These are phyloP conservation scores for Prochilodus magdalenae DNA, from an alignment of 2,113 vertebrate genomes.

Conservation along the genomic window DNA sequence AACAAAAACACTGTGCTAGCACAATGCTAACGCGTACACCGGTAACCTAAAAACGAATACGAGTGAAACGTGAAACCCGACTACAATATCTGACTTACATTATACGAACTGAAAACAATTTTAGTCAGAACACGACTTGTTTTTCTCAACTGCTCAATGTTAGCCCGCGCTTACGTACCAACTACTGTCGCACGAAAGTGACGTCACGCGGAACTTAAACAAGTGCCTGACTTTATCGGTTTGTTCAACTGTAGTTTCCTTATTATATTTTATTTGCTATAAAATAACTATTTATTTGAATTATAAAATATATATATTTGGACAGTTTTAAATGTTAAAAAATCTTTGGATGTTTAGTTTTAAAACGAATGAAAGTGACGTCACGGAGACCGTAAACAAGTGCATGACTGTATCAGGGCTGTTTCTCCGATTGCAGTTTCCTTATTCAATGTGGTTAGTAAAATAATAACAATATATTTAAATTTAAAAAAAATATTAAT, in stretches of 20 bases:
- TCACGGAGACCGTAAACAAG: too few relatives aligned
- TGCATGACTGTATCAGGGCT: too few relatives aligned
- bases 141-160: constrained; percentile 52
- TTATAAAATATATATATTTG: too few relatives aligned
- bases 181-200: constrained; percentile 46
- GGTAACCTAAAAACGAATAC: too few relatives aligned
- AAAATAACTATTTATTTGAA: too few relatives aligned
- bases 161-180: constrained; percentile 65
- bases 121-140: neutral
- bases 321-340: too few relatives aligned
- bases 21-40: neutral
- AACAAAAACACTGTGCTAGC: neutral
- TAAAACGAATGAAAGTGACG: too few relatives aligned
- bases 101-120: neutral
- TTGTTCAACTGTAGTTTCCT: neutral
- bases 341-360: too few relatives aligned
- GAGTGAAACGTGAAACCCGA: neutral
- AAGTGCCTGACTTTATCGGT: neutral
- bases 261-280: neutral
- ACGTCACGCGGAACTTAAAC: constrained; percentile 11
- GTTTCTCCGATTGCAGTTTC: too few relatives aligned
- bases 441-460: too few relatives aligned
- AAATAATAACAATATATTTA: too few relatives aligned
- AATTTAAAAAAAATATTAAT: too few relatives aligned
- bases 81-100: neutral